A percentile compares a stretch with the other conserved stretches of the same genome.
These are phyloP conservation scores for Sciaenops ocellatus DNA, from an alignment of 2,797 vertebrate species.

Conservation along the genomic window DNA sequence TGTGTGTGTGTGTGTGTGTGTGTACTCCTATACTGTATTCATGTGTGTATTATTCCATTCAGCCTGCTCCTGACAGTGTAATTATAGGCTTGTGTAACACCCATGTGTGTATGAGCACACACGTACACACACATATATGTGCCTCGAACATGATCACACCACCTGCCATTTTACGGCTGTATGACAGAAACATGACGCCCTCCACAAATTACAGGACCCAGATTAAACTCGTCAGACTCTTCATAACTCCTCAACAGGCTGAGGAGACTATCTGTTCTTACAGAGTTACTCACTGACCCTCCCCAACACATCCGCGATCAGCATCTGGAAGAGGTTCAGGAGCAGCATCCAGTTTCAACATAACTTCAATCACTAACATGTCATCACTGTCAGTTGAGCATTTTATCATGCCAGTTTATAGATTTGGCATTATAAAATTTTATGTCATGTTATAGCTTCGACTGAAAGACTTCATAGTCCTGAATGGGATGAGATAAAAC, in stretches of 20 bases:
- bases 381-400: conserved; percentile 25
- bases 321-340: background rate
- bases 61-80: conserved; percentile 61
- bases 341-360: conserved; percentile 26
- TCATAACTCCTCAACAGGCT: conserved; percentile 29
- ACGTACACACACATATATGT: conserved; percentile 26
- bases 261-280: conserved; percentile 34
- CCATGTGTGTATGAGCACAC: conserved; percentile 47
- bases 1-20: conserved; percentile 29
- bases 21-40: conserved; percentile 58
- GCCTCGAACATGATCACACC: conserved; percentile 60
- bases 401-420: conserved; percentile 7
- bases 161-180: conserved; percentile 64
- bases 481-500: conserved; percentile 2
- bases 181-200: conserved; percentile 56
- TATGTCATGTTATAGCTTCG: background rate
- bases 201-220: conserved; percentile 38
- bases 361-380: conserved; percentile 7
- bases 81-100: conserved; percentile 76
- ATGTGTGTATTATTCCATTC: conserved; percentile 69
- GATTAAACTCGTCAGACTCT: conserved; percentile 58
- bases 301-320: background rate
- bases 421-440: background rate
- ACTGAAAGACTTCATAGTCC: background rate
- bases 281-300: conserved; percentile 20